Evolutionary conservation across 2,888 invertebrate genomes (phyloP), one percentile per base, ranked within the genome.

Genomic region (Brenthis daphne): DNA sequence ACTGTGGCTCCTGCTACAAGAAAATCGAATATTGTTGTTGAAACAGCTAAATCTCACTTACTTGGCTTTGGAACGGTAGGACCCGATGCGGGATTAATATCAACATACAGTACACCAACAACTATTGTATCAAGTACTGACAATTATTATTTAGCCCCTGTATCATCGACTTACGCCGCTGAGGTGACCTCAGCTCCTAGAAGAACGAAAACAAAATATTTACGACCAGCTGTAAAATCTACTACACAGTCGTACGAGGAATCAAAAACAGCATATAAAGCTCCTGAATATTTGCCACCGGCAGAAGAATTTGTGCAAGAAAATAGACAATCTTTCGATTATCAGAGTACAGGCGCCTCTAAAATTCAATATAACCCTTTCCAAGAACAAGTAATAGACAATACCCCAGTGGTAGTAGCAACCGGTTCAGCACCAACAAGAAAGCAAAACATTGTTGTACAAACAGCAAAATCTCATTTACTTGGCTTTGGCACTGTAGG

Each of bases 401-500:
- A 77, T 8, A 71, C 79, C 48, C 63, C 57, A 24, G 55, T 43
- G 14, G 70, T 80, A 6, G 74, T 79, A 54, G 80, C 80, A 43
- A 76, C 78, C 56, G 79, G 83, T 56, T 78, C 77, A 50, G 76
- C 76, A 51, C 85, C 86, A 2, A 71, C 80, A 70, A 86, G 89
- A 68, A 87, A 89, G 76, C 91, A 88, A 70, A 91, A 92, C 58
- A 82, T 92, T 61, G 90, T 92, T 2, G 86, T 92, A 57, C 83
- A 90, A 80, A 90, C 84, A 43, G 87, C 89, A 0, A 93, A 90
- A 76, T 87, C 90, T 1, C 82, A 93, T 74, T 78, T 89, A 71
- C 83, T 92, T 74, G 92, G 92, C 11, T 92, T 91, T 68, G 90
- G 90, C 57, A 88, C 92, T 3, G 90, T 91, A 1, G 93, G 92